A percentile compares a stretch with the other conserved stretches of the same genome.
Evolutionary conservation across 2,113 vertebrate species (phyloP).

Genomic region (Pterocles burchelli): DNA sequence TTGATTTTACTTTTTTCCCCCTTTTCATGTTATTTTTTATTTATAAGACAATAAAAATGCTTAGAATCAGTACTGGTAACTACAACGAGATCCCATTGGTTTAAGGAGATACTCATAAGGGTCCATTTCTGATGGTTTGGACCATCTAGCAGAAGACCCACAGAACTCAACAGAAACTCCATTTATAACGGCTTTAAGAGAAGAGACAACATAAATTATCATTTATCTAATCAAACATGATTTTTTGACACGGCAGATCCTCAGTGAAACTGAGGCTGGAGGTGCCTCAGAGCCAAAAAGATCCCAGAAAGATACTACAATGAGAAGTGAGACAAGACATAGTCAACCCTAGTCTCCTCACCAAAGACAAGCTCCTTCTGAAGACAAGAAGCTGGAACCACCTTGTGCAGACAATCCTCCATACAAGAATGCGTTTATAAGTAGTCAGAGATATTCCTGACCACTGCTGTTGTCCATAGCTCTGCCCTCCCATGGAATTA

Average conservation of each 20-base stretch:
- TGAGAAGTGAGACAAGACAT: neutral
- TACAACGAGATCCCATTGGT: fast-evolving
- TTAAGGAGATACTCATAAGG: neutral
- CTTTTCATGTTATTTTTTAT: neutral
- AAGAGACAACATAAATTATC: neutral
- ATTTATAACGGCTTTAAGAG: neutral
- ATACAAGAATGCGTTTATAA: fast-evolving
- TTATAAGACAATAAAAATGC: neutral
- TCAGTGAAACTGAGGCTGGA: neutral
- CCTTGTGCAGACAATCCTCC: fast-evolving
- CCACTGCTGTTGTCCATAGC: neutral
- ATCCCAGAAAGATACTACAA: neutral
- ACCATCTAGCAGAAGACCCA: neutral
- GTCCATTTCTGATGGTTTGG: neutral
- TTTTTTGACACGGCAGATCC: neutral
- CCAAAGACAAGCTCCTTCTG: neutral
- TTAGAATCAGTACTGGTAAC: neutral
- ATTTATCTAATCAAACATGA: neutral
- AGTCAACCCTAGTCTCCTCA: neutral
- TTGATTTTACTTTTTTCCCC: neutral
- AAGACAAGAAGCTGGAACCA: neutral
- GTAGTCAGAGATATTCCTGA: neutral
- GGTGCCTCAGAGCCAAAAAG: neutral
- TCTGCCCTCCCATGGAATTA: fast-evolving
- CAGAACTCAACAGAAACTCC: neutral